Conservation (phyloP, 2,888 invertebrate genomes). For the Lasiommata megera region DNA sequence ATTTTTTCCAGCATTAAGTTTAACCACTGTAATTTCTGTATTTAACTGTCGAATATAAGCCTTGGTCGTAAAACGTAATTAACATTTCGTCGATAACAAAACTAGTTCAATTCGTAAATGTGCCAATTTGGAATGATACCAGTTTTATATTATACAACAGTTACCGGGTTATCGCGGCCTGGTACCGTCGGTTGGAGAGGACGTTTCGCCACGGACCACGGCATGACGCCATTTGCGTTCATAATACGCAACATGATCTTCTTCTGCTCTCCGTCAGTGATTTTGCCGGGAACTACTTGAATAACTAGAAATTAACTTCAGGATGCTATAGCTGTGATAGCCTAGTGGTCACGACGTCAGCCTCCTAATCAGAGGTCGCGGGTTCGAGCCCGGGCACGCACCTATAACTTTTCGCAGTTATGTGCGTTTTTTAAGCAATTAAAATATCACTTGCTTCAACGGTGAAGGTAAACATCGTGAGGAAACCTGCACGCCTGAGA, state of each 20-base stretch:
- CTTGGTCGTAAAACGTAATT: conserved; percentile 9
- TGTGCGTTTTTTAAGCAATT: no score
- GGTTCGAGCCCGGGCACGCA: no score
- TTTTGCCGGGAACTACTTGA: no score
- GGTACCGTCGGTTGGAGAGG: neutral
- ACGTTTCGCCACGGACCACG: neutral
- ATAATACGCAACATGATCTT: neutral
- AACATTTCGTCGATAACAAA: conserved; percentile 9
- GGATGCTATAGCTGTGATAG: no score
- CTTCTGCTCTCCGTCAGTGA: no score
- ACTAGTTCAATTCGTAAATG: conserved; percentile 1
- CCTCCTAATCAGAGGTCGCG: no score
- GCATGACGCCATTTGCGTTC: neutral
- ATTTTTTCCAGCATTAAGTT: conserved; percentile 2
- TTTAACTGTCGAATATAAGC: conserved; percentile 11
- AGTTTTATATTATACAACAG: neutral
- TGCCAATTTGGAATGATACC: conserved; percentile 7
- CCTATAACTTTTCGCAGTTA: no score
- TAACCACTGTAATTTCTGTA: neutral
- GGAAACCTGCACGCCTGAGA: no score
- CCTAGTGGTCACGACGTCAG: no score
- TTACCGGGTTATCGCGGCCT: neutral
- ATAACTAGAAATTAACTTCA: no score
- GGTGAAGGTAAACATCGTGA: no score
- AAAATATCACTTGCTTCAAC: no score